Evolutionary conservation across 2,113 vertebrate genomes (phyloP).

Genomic region (Acrocephalus kingi): DNA sequence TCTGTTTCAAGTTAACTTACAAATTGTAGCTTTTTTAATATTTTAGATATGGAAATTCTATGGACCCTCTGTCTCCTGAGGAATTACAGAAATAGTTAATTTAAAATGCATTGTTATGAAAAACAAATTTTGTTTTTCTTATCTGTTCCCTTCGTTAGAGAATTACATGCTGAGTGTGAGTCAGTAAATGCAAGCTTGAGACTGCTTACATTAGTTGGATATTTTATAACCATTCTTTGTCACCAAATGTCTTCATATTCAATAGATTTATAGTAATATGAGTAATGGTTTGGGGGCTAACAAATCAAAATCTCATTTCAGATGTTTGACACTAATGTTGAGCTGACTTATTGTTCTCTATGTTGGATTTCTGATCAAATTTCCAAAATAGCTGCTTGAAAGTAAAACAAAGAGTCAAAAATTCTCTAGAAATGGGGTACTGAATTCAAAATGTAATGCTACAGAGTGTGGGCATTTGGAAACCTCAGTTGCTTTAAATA

Average conservation of each 20-base stretch:
- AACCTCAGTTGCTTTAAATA: slow-evolving; percentile 18
- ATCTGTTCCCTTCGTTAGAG: slow-evolving; percentile 48
- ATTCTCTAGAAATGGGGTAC: background rate
- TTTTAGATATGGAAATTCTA: background rate
- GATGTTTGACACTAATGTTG: slow-evolving; percentile 81
- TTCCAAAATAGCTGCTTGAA: slow-evolving; percentile 65
- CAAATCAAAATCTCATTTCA: slow-evolving; percentile 93
- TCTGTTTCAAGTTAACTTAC: background rate
- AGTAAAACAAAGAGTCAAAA: slow-evolving; percentile 36
- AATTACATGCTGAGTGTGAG: slow-evolving; percentile 45
- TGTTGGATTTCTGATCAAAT: slow-evolving; percentile 82
- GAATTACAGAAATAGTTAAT: background rate
- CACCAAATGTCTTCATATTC: slow-evolving; percentile 76
- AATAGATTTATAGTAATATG: slow-evolving; percentile 79
- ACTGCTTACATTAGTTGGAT: slow-evolving; percentile 52
- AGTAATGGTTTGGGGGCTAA: slow-evolving; percentile 78
- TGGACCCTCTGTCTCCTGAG: background rate
- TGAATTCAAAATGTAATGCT: slow-evolving; percentile 4
- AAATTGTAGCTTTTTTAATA: background rate
- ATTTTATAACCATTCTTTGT: slow-evolving; percentile 72
- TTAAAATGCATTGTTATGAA: background rate
- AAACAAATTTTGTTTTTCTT: slow-evolving; percentile 21
- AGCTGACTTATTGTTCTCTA: slow-evolving; percentile 79
- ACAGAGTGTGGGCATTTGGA: background rate
- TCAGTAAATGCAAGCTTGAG: slow-evolving; percentile 56